Conservation (phyloP, 2,888 invertebrate species). For the Leptothorax acervorum region DNA sequence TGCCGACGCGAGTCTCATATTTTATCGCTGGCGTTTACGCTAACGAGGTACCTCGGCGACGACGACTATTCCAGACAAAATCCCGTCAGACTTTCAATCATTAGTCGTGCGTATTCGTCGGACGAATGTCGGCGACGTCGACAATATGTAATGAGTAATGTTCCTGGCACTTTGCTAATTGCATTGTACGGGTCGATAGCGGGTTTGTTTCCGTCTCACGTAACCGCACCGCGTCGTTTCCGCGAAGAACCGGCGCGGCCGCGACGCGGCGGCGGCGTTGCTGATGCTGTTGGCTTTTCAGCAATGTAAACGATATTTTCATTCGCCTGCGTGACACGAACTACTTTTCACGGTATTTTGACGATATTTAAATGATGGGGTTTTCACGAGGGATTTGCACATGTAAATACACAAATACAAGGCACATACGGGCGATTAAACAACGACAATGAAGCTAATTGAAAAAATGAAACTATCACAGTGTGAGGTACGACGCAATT, state of each 20-base stretch:
- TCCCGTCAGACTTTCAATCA: constrained; percentile 57
- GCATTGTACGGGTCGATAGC: constrained; percentile 62
- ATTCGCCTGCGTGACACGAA: background rate
- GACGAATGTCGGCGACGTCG: constrained; percentile 56
- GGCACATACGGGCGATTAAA: constrained; percentile 29
- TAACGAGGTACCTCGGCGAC: constrained; percentile 45
- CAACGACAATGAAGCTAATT: constrained; percentile 31
- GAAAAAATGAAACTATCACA: constrained; percentile 16
- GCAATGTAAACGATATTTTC: constrained; percentile 9
- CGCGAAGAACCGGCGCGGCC: background rate
- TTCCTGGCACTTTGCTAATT: constrained; percentile 76
- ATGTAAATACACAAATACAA: constrained; percentile 28
- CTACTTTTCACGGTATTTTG: constrained; percentile 12
- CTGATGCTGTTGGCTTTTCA: constrained; percentile 1
- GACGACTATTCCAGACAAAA: constrained; percentile 46
- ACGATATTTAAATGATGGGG: constrained; percentile 13
- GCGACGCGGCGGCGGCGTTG: background rate
- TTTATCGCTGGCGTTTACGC: constrained; percentile 33
- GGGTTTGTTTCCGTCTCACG: constrained; percentile 10
- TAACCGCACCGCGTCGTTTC: constrained; percentile 47
- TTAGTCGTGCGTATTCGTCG: constrained; percentile 57
- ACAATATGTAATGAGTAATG: constrained; percentile 72
- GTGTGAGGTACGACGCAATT: constrained; percentile 7
- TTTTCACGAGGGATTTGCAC: constrained; percentile 24
- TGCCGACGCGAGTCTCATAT: constrained; percentile 34